Conservation (phyloP, 2,113 vertebrate species). For the Passerina amoena region DNA sequence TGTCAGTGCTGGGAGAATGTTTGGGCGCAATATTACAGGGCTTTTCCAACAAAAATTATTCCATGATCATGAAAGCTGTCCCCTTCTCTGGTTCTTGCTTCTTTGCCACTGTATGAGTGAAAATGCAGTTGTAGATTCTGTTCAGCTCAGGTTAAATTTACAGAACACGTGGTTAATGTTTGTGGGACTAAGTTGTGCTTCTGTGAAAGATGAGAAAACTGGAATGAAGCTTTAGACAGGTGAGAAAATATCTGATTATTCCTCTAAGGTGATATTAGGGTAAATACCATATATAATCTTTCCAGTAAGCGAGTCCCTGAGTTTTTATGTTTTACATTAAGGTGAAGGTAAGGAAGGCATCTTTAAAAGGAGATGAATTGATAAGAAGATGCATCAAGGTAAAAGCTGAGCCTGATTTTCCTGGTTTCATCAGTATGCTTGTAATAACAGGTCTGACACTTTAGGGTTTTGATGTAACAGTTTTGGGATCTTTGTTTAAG, state of each 20-base stretch:
- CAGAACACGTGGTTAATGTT: fast-evolving
- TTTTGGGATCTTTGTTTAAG: background rate
- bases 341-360: background rate
- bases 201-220: background rate
- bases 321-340: background rate
- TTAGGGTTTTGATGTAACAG: background rate
- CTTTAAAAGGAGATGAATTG: background rate
- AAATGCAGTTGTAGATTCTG: background rate
- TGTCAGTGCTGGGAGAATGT: background rate
- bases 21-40: fast-evolving
- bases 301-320: background rate
- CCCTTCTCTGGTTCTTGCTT: background rate
- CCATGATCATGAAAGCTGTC: background rate
- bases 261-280: background rate
- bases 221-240: background rate
- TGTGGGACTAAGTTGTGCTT: background rate
- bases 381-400: background rate
- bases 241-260: background rate
- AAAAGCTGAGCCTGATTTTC: background rate
- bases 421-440: background rate
- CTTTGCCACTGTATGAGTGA: fast-evolving
- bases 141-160: background rate
- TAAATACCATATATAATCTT: background rate
- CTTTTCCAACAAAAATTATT: background rate
- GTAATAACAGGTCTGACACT: background rate